A percentile compares a stretch with the other conserved stretches of the same genome.
phyloP scores from a whole-genome alignment of 2,797 vertebrate genomes.

The Fistularia commersonii region DNA sequence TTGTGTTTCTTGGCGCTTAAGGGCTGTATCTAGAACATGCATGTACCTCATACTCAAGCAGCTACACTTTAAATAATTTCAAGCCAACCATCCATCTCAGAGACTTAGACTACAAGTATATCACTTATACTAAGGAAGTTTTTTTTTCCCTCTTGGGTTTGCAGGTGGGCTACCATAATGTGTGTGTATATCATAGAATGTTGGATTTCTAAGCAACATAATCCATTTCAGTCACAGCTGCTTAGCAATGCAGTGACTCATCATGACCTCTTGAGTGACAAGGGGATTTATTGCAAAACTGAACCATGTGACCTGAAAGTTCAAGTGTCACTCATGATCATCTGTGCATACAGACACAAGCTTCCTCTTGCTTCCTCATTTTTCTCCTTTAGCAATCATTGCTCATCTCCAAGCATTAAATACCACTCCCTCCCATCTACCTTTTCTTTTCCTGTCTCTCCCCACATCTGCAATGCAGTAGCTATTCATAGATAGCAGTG shows the following conservation, averaged over 20 bases:
- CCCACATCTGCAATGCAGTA: conserved; percentile 67
- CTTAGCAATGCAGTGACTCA: background rate
- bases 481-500: conserved; percentile 57
- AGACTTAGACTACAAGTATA: too few species aligned
- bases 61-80: too few species aligned
- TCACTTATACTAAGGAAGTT: too few species aligned
- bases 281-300: background rate
- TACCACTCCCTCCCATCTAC: conserved; percentile 46
- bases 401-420: conserved; percentile 18
- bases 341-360: conserved; percentile 6
- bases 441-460: conserved; percentile 34
- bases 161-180: too few species aligned
- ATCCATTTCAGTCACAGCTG: background rate
- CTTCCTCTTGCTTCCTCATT: conserved; percentile 4
- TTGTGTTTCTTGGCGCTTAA: too few species aligned
- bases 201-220: too few species aligned
- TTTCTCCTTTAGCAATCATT: conserved; percentile 31
- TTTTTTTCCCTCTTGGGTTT: too few species aligned
- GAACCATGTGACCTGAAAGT: background rate
- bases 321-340: too few species aligned
- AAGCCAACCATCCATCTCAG: too few species aligned
- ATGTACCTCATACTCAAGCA: too few species aligned
- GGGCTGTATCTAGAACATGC: too few species aligned
- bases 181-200: too few species aligned
- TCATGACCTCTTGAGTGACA: background rate